Base-by-base conservation (phyloP, 1,140 invertebrate species). In the Pseudoatta argentina region DNA sequence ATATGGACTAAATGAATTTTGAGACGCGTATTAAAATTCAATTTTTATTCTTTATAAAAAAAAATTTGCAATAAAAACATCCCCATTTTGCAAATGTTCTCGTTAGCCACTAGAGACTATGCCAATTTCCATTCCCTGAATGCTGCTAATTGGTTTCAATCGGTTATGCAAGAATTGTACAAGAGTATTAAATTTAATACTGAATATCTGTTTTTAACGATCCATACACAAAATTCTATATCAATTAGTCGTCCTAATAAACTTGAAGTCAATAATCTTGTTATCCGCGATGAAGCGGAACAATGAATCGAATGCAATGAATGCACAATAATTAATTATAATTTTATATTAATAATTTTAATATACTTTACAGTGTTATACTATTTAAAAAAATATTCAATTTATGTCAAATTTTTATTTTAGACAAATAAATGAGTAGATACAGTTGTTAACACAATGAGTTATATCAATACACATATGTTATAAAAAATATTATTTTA, bases 161-260 rank as follows among this genome's bases (percentile, higher is more conserved):
- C 44, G 24, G 48, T 67, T 79, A 79, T 67, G 61, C 27, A 79
- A 79, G 24, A 24, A 24, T 48, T 21, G 57, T 57, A 64, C 39
- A 77, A 64, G 24, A 30, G 18, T 64, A 64, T 79, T 79, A 67
- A 67, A 24, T 67, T 67, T 78, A 66, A 79, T 61, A 24, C 48
- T 21, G 5, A 7, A 55, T 34, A 53, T 79, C 44, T 44, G 14
- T 67, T 79, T 69, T 79, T 69, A 79, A 79, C 55, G 27, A 79
- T 27, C 63, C 16, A 69, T 16, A 4, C n/a, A 44, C 1, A 6
- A 44, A 44, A 44, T 51, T 66, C 8, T 30, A 7, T 5, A 55
- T 14, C 30, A 27, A 39, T 3, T 14, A 24, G 3, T 55, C 18
- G 39, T 55, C 5, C 21, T 1, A 79, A 79, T 55, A 79, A 79